phyloP scores from a whole-genome alignment of 2,888 invertebrate species.

The Aquatica leii region DNA sequence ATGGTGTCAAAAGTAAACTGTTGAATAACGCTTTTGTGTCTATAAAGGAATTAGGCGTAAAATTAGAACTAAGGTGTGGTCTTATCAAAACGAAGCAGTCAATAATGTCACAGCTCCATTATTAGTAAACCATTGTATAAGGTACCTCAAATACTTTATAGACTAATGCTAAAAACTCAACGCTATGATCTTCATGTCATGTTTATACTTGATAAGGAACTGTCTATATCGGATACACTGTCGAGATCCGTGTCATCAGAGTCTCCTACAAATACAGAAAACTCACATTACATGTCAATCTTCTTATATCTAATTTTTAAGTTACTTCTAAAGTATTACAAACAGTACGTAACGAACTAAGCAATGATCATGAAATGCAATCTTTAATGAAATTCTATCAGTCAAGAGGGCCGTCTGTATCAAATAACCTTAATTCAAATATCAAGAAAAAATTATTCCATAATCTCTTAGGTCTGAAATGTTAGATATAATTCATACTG shows the following conservation, averaged over 20 bases:
- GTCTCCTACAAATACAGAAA: not conserved
- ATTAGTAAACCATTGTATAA: not conserved
- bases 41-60: no score
- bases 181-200: slow-evolving; percentile 1
- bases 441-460: not conserved
- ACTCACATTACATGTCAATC: slow-evolving; percentile 1
- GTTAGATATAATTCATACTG: slow-evolving; percentile 6
- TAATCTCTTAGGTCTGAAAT: not conserved
- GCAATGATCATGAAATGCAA: not conserved
- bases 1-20: slow-evolving; percentile 4
- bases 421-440: not conserved
- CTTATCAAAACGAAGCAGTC: not conserved
- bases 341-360: not conserved
- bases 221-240: not conserved
- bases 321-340: not conserved
- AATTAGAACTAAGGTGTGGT: not conserved
- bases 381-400: slow-evolving; percentile 4
- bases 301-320: slow-evolving; percentile 3
- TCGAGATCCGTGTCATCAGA: not conserved
- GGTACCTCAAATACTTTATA: not conserved
- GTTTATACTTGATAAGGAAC: not conserved
- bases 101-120: not conserved
- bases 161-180: slow-evolving; percentile 2
- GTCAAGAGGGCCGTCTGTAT: not conserved
- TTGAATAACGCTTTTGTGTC: not conserved